Evolutionary conservation across 2,888 invertebrate genomes (phyloP).

Genomic region (Sinotaia quadrata): DNA sequence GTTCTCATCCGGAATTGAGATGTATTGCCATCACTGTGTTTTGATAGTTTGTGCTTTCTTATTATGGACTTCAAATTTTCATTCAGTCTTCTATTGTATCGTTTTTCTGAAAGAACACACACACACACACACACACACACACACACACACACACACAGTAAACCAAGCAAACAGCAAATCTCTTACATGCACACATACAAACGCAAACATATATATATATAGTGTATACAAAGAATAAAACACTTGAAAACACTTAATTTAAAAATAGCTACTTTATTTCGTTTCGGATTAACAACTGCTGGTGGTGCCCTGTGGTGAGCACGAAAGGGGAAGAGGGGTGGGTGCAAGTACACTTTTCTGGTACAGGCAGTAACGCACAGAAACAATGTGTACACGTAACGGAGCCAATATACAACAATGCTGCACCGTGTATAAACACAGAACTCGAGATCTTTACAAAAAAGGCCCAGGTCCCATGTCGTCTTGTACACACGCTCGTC

Average conservation of each 20-base stretch:
- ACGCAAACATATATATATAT: neutral
- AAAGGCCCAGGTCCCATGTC: neutral
- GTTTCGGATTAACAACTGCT: slow-evolving; percentile 18
- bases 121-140: neutral
- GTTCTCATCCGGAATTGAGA: too few species aligned
- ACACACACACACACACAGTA: neutral
- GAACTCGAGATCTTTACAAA: neutral
- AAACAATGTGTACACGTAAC: neutral
- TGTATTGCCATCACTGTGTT: too few species aligned
- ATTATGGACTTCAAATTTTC: too few species aligned
- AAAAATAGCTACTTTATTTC: slow-evolving; percentile 24
- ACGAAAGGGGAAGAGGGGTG: neutral
- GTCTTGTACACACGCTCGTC: neutral
- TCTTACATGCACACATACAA: neutral
- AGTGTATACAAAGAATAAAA: neutral
- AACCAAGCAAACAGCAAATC: neutral
- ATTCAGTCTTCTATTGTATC: too few species aligned
- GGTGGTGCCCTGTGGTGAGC: neutral
- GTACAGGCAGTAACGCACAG: neutral
- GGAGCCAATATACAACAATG: neutral
- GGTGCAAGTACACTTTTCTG: slow-evolving; percentile 9
- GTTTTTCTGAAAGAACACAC: neutral
- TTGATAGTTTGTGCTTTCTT: too few species aligned
- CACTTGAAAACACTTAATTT: too few species aligned
- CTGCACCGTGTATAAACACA: neutral